These are phyloP conservation scores for Ladona fulva DNA, from an alignment of 1,140 invertebrate species.

Conservation along the genomic window DNA sequence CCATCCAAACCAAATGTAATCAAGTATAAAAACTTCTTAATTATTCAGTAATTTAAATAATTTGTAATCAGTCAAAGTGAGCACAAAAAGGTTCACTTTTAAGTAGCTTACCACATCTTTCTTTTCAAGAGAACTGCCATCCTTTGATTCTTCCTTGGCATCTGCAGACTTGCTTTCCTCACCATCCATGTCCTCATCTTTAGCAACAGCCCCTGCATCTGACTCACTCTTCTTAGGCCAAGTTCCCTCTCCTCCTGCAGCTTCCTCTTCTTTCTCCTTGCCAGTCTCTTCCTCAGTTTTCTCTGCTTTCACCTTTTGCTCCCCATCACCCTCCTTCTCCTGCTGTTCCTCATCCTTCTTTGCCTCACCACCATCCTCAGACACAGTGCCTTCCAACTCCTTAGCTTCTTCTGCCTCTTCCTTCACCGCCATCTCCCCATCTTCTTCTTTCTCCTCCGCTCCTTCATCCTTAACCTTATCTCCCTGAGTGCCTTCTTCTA, in stretches of 20 bases:
- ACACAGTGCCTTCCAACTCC: conserved; percentile 28
- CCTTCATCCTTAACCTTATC: conserved; percentile 28
- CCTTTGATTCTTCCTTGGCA: conserved; percentile 21
- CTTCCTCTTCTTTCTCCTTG: conserved; percentile 23
- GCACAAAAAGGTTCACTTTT: too few relatives aligned
- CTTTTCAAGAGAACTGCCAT: conserved; percentile 28
- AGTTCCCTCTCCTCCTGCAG: conserved; percentile 18
- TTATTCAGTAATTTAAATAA: too few relatives aligned
- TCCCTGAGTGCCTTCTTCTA: conserved; percentile 24
- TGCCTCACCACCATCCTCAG: conserved; percentile 29
- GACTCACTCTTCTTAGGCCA: conserved; percentile 38
- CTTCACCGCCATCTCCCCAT: conserved; percentile 31
- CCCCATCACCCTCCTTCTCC: conserved; percentile 34
- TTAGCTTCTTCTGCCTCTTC: conserved; percentile 24
- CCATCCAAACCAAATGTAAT: too few relatives aligned
- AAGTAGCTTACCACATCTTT: conserved; percentile 25
- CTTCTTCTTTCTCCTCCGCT: conserved; percentile 25
- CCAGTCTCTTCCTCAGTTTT: conserved; percentile 17
- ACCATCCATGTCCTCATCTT: conserved; percentile 29
- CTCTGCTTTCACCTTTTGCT: conserved; percentile 21
- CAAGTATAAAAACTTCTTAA: too few relatives aligned
- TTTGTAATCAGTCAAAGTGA: too few relatives aligned
- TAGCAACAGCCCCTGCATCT: conserved; percentile 40
- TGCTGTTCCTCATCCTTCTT: conserved; percentile 45
- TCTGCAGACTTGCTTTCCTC: conserved; percentile 24